phyloP scores from a whole-genome alignment of 2,888 invertebrate species.

The Hirudinaria manillensis region DNA sequence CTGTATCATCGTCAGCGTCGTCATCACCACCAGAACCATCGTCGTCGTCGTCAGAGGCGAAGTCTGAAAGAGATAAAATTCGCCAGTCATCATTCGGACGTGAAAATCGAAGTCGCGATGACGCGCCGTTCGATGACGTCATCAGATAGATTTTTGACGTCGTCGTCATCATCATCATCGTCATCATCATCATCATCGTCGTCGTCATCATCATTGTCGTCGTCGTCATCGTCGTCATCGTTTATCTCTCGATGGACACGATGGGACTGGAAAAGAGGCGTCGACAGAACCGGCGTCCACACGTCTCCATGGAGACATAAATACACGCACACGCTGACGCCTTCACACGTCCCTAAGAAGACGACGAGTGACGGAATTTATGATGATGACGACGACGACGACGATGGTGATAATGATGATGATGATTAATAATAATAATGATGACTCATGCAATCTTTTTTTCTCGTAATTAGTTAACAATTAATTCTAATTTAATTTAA shows the following conservation, averaged over 20 bases:
- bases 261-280: no score
- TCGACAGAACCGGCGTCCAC: no score
- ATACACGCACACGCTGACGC: no score
- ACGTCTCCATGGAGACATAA: no score
- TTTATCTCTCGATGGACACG: background rate
- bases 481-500: no score
- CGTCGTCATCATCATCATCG: slow-evolving; percentile 21
- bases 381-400: no score
- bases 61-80: background rate
- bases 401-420: no score
- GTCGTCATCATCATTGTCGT: background rate
- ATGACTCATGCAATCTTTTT: background rate
- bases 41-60: background rate
- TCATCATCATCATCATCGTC: slow-evolving; percentile 5
- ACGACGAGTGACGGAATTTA: no score
- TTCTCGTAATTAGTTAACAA: no score
- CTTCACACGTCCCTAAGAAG: no score
- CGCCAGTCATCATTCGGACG: no score
- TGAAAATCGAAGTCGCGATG: no score
- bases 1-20: slow-evolving; percentile 23
- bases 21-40: slow-evolving; percentile 22
- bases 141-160: background rate
- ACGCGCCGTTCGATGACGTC: background rate
- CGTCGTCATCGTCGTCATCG: background rate
- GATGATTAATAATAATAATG: background rate